A percentile compares a stretch with the other conserved stretches of the same genome.
These are phyloP conservation scores for Leptinotarsa undecemlineata DNA, from an alignment of 1,140 invertebrate genomes.

Conservation along the genomic window DNA sequence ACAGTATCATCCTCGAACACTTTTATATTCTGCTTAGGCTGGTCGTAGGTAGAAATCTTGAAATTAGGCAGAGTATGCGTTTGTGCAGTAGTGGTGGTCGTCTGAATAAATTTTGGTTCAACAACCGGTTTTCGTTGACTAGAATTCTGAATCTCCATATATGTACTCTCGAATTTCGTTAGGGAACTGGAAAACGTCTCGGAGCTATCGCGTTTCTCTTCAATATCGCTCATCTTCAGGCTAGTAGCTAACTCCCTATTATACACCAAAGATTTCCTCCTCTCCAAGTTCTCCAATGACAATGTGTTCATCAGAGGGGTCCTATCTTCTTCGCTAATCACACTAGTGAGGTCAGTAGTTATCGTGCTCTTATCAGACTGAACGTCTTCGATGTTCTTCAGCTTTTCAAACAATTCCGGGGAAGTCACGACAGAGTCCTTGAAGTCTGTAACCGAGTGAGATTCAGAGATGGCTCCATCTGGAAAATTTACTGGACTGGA, in stretches of 20 bases:
- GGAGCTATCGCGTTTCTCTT: constrained; percentile 7
- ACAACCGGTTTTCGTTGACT: constrained; percentile 7
- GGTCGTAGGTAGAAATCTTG: constrained; percentile 54
- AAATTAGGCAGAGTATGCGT: constrained; percentile 50
- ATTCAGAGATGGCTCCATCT: constrained; percentile 38
- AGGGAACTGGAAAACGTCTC: constrained; percentile 31
- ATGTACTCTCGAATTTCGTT: constrained; percentile 26
- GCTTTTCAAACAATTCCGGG: constrained; percentile 53
- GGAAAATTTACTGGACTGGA: constrained; percentile 52
- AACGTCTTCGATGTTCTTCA: constrained; percentile 44
- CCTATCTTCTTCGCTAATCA: constrained; percentile 37
- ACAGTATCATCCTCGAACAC: constrained; percentile 56
- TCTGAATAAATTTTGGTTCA: constrained; percentile 19
- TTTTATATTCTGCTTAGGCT: constrained; percentile 53
- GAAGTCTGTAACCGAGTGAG: constrained; percentile 35
- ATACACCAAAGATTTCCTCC: constrained; percentile 52
- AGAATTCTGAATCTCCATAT: constrained; percentile 17
- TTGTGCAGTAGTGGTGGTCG: constrained; percentile 14
- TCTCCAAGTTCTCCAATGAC: constrained; percentile 52
- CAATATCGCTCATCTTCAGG: constrained; percentile 47
- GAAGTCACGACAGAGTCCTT: constrained; percentile 52
- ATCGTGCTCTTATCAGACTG: constrained; percentile 38
- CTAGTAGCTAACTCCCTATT: constrained; percentile 54
- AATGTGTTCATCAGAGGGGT: constrained; percentile 47
- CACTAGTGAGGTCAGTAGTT: constrained; percentile 40